Conservation (phyloP, 2,888 invertebrate genomes). For the Odontocolon sp. region DNA sequence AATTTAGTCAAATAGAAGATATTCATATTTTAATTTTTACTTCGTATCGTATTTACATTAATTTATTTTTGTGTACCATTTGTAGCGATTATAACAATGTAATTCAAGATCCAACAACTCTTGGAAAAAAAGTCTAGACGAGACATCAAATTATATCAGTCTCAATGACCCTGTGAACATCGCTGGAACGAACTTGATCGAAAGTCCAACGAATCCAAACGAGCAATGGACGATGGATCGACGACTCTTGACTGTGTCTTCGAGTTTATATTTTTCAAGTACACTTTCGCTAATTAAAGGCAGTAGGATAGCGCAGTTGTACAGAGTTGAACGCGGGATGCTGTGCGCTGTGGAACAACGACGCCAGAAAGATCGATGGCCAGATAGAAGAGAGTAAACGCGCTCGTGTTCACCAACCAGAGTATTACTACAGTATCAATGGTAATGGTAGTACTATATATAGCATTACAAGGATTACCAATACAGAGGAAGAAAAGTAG, state of each 20-base stretch:
- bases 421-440: slow-evolving; percentile 28
- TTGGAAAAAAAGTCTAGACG: background rate
- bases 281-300: slow-evolving; percentile 58
- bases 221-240: slow-evolving; percentile 5
- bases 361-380: slow-evolving; percentile 57
- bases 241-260: slow-evolving; percentile 12
- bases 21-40: too few relatives aligned
- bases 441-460: slow-evolving; percentile 6
- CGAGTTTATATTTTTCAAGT: slow-evolving; percentile 46
- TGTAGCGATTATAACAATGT: too few relatives aligned
- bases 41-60: too few relatives aligned
- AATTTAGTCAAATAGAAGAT: too few relatives aligned
- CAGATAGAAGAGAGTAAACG: slow-evolving; percentile 58
- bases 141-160: background rate
- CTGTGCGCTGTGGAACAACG: slow-evolving; percentile 50
- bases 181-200: slow-evolving; percentile 35
- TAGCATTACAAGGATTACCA: slow-evolving; percentile 39
- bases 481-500: slow-evolving; percentile 47
- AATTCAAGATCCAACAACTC: background rate
- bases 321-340: slow-evolving; percentile 32
- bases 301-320: slow-evolving; percentile 6
- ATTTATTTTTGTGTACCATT: too few relatives aligned
- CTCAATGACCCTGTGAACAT: background rate
- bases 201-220: slow-evolving; percentile 11
- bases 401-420: slow-evolving; percentile 30